phyloP scores from a whole-genome alignment of 2,888 invertebrate species.

The Bimastos eiseni region DNA sequence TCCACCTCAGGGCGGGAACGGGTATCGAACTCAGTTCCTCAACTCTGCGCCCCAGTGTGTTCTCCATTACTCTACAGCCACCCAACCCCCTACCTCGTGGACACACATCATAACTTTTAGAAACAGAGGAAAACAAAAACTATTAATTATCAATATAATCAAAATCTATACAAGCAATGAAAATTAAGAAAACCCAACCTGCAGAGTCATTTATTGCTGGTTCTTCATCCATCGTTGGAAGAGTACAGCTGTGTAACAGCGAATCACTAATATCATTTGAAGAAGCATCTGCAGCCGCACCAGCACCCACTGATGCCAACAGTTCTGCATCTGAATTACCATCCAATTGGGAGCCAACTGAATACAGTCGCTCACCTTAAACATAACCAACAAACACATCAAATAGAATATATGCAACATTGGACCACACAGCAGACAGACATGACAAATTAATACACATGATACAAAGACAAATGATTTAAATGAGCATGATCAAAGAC shows the following conservation, averaged over 20 bases:
- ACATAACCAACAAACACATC: not conserved
- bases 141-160: not conserved
- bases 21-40: no score
- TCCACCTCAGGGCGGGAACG: no score
- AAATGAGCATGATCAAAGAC: not conserved
- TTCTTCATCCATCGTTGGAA: slow-evolving; percentile 49
- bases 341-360: not conserved
- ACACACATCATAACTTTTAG: not conserved
- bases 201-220: slow-evolving; percentile 23
- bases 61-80: no score
- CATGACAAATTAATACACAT: no score
- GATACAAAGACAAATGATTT: not conserved
- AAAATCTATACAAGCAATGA: not conserved
- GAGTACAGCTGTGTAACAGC: slow-evolving; percentile 47
- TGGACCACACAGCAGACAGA: no score
- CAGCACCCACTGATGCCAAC: not conserved
- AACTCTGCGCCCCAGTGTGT: no score
- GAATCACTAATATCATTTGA: slow-evolving; percentile 52
- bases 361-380: slow-evolving; percentile 24
- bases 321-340: not conserved
- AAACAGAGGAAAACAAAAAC: not conserved
- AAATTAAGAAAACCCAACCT: not conserved
- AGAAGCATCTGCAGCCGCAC: slow-evolving; percentile 46
- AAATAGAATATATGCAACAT: not conserved
- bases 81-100: no score